Percentiles rank a stretch among this genome's conserved stretches.
Conservation (phyloP, 35 echinoderm and acorn worm genomes). For the Stichopus chloronotus region DNA sequence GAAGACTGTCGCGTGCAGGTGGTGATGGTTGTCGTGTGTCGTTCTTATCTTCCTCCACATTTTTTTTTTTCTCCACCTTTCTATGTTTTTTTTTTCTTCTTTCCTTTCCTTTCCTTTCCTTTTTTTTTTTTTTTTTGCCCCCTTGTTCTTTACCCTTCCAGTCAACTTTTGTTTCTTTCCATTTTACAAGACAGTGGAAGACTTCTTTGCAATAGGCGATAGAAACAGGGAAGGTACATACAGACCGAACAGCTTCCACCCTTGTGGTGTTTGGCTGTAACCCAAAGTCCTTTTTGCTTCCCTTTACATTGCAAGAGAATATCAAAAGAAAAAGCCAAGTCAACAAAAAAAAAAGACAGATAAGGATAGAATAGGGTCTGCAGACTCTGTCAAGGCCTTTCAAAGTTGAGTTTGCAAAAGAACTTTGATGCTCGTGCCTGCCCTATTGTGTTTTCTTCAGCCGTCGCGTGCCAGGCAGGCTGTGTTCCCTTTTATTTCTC, state of each 20-base stretch:
- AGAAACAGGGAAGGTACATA: background rate
- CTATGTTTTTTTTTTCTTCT: background rate
- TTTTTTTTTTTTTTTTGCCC: too few relatives aligned
- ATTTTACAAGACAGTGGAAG: too few relatives aligned
- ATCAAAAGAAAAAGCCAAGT: too few relatives aligned
- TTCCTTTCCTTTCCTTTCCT: background rate
- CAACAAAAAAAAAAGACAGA: conserved; percentile 23
- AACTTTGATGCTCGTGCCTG: conserved; percentile 1
- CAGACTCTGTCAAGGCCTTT: conserved; percentile 9
- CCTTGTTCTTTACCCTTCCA: too few relatives aligned
- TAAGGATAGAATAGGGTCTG: too few relatives aligned
- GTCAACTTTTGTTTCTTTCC: too few relatives aligned
- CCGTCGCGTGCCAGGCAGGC: background rate
- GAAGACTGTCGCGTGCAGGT: conserved; percentile 34
- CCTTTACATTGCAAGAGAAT: too few relatives aligned
- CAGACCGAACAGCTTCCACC: background rate
- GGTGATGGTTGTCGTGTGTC: conserved; percentile 20
- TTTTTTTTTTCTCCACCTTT: background rate
- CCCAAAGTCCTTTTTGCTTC: background rate
- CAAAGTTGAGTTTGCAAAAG: background rate
- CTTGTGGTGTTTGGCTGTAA: background rate
- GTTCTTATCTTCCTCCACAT: background rate
- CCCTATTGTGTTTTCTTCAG: conserved; percentile 5
- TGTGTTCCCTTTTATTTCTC: background rate
- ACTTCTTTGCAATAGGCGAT: background rate